Evolutionary conservation across 2,797 vertebrate species (phyloP), one percentile per base, ranked within the genome.

Genomic region (Craterocephalus amniculus): DNA sequence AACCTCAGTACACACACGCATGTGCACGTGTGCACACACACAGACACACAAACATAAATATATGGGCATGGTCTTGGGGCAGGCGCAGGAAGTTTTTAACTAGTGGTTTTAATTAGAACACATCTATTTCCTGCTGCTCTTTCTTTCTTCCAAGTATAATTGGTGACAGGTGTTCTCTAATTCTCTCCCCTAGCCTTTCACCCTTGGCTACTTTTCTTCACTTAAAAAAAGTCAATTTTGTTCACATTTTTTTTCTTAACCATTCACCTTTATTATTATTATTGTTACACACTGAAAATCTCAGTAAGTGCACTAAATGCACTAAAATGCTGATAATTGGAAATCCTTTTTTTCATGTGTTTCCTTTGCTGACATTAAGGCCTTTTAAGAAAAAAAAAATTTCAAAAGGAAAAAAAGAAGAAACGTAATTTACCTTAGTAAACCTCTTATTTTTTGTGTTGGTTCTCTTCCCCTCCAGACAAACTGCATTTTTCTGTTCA

Each of bases 51-150:
- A 14, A 35, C 34, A 60, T 22, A 64, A 40, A 77, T 67, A 62
- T 51, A 45, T 26, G 64, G 66, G 88, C 94, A 94, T 94, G 94
- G 94, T 92, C 91, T 93, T 82, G 80, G 89, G 94, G 88, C 94
- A 95, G 90, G 94, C 95, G 95, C 96, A 98, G 97, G 98, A 99
- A 97, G 96, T 97, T 96, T 98, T 97, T 97, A 98, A 98, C 95
- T 96, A 96, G 94, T 96, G 95, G 90, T 96, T 97, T 97, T 98
- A 97, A 99, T 99, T 99, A 97, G 95, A 95, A 93, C 94, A 95
- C 93, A 94, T 97, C 96, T 96, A 96, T 96, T 98, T 98, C 97
- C 97, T 96, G 96, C 95, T 92, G 95, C 92, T 94, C 93, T 93
- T 94, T 93, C 92, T 94, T 96, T 95, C 93, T 95, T 95, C 91